phyloP scores from a whole-genome alignment of 2,888 invertebrate genomes.

The Antheraea yamamai region DNA sequence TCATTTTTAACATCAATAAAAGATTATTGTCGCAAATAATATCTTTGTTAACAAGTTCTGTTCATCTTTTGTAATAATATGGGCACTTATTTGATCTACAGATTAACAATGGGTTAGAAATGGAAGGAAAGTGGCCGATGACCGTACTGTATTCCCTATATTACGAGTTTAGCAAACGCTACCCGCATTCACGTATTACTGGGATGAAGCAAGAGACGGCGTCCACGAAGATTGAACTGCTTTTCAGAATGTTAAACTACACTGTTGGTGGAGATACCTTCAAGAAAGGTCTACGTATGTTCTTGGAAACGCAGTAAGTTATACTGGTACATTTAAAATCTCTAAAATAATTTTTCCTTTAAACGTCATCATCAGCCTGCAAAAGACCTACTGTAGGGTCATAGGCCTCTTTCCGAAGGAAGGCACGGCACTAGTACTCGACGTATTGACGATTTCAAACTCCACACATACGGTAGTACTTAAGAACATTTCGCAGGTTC shows the following conservation, averaged over 20 bases:
- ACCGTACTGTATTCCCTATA: slow-evolving; percentile 89
- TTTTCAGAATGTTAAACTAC: slow-evolving; percentile 95
- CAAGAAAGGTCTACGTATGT: slow-evolving; percentile 86
- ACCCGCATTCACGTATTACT: slow-evolving; percentile 89
- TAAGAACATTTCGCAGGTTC: too few species aligned
- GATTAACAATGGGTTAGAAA: slow-evolving; percentile 87
- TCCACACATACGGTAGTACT: too few species aligned
- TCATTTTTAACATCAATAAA: neutral
- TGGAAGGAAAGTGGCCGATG: slow-evolving; percentile 91
- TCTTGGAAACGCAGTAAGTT: slow-evolving; percentile 83
- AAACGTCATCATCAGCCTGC: too few species aligned
- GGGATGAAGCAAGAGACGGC: slow-evolving; percentile 89
- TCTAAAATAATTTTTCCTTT: neutral
- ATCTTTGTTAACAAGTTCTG: neutral
- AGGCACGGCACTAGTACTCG: too few species aligned
- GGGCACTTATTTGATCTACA: slow-evolving; percentile 42
- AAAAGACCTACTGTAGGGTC: too few species aligned
- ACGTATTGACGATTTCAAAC: too few species aligned
- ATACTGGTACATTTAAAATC: neutral
- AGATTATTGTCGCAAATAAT: neutral
- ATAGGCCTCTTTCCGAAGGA: too few species aligned
- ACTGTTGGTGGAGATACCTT: slow-evolving; percentile 91
- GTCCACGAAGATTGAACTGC: slow-evolving; percentile 88
- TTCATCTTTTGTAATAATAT: neutral
- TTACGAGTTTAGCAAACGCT: slow-evolving; percentile 90